Percentiles rank a stretch among this genome's conserved stretches.
These are phyloP conservation scores for Bradypodion pumilum DNA, from an alignment of 2,797 vertebrate genomes.

Conservation along the genomic window DNA sequence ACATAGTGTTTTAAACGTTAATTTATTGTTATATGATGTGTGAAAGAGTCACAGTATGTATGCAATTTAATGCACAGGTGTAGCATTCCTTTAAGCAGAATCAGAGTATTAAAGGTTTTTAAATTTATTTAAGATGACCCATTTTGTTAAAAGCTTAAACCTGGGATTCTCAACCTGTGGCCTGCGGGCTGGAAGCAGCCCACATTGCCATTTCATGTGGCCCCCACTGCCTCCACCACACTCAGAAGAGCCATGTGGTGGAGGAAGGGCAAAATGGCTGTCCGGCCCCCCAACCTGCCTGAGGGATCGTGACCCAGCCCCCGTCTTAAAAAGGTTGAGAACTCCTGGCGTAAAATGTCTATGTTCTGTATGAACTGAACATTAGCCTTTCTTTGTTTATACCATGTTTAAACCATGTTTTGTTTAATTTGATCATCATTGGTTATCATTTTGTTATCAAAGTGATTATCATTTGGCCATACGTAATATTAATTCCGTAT, in stretches of 20 bases:
- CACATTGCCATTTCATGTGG: no score
- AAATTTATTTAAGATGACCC: no score
- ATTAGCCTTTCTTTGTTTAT: conserved; percentile 27
- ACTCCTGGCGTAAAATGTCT: not conserved
- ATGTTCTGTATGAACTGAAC: conserved; percentile 36
- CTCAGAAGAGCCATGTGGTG: no score
- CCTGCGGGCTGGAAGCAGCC: no score
- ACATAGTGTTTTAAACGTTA: not conserved
- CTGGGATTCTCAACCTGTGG: no score
- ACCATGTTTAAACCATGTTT: not conserved
- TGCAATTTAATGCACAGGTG: not conserved
- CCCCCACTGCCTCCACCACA: no score
- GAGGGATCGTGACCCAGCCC: no score
- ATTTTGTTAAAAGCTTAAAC: not conserved
- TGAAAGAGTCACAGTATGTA: not conserved
- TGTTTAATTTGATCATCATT: not conserved
- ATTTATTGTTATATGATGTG: not conserved
- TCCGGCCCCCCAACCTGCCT: no score
- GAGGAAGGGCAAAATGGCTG: no score
- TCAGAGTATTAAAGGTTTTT: not conserved
- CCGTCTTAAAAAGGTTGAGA: no score
- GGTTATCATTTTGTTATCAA: not conserved
- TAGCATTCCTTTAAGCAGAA: not conserved
- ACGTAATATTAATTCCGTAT: not conserved
- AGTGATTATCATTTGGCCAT: not conserved